Percentiles rank a stretch among this genome's conserved stretches.
These are phyloP conservation scores for Procavia capensis DNA, from an alignment of 2,113 vertebrate species.

Conservation along the genomic window DNA sequence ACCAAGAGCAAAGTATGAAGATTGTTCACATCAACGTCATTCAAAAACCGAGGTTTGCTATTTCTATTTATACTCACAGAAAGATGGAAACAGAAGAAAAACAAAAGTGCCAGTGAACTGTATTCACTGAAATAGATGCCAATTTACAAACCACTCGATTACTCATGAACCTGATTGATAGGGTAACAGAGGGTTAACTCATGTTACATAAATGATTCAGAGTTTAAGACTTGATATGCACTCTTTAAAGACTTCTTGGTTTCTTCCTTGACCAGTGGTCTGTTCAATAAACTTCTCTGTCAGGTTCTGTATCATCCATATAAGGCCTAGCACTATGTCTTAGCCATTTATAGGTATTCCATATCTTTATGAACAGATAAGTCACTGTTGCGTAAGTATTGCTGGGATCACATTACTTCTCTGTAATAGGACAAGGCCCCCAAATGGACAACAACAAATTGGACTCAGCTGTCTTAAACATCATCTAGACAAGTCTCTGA, in stretches of 20 bases:
- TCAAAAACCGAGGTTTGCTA: background rate
- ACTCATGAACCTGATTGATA: background rate
- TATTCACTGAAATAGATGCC: background rate
- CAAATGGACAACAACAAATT: background rate
- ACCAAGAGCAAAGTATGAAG: too few relatives aligned
- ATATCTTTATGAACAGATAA: background rate
- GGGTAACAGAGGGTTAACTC: background rate
- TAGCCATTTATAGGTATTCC: background rate
- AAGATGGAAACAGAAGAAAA: background rate
- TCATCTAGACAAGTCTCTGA: background rate
- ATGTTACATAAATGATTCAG: background rate
- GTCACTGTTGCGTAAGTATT: background rate
- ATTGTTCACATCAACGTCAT: background rate
- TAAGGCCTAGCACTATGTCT: background rate
- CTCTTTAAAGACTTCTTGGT: background rate
- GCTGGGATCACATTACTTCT: background rate
- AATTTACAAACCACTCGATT: background rate
- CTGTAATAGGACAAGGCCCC: background rate
- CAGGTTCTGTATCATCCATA: too few relatives aligned
- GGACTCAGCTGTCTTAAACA: background rate
- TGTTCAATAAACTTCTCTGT: background rate
- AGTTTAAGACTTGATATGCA: background rate
- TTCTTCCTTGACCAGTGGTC: background rate
- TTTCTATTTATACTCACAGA: background rate
- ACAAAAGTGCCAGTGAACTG: background rate